These are phyloP conservation scores for Coecobrya sp. DNA, from an alignment of 2,888 invertebrate species.

Conservation along the genomic window DNA sequence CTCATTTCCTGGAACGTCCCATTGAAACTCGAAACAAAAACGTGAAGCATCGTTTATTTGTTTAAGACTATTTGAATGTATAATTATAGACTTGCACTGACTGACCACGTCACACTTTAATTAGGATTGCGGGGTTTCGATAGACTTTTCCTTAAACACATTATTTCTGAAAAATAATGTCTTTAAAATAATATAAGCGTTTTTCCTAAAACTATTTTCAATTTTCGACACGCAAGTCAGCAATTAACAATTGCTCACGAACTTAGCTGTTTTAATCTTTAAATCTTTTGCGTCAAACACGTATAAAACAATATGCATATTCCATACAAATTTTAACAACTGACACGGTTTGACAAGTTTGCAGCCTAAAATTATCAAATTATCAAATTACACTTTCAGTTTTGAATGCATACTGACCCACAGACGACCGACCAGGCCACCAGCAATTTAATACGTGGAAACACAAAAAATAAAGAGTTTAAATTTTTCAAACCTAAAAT, in stretches of 20 bases:
- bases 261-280: not conserved
- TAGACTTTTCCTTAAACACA: slow-evolving; percentile 19
- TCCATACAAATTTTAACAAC: not conserved
- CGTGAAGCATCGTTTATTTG: not conserved
- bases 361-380: slow-evolving; percentile 28
- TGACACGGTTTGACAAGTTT: slow-evolving; percentile 40
- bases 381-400: not conserved
- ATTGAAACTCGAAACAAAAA: not conserved
- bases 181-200: not conserved
- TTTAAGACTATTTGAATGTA: not conserved
- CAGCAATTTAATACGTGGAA: not conserved
- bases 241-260: not conserved
- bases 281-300: not conserved
- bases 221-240: slow-evolving; percentile 34
- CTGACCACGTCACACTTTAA: slow-evolving; percentile 22
- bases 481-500: not conserved
- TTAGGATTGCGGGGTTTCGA: not conserved
- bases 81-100: not conserved
- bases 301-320: not conserved
- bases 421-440: not conserved
- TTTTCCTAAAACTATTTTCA: not conserved
- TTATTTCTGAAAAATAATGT: not conserved
- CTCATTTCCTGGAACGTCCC: slow-evolving; percentile 24
- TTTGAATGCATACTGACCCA: not conserved
- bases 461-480: not conserved